Evolutionary conservation across 2,888 invertebrate genomes (phyloP).

Genomic region (Eristalinus sepulchralis): DNA sequence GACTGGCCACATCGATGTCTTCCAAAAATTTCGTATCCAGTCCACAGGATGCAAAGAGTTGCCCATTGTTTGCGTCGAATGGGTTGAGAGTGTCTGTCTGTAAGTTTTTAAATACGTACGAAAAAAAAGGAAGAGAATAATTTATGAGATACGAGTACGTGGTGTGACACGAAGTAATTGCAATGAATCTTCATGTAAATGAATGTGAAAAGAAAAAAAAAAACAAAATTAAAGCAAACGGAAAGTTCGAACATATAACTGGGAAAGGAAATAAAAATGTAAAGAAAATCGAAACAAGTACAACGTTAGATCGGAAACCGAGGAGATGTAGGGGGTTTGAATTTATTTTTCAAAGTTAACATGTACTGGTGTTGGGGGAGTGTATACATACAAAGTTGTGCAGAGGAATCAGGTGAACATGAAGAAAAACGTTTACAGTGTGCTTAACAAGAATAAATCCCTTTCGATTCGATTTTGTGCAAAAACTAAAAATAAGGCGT

Average conservation of each 20-base stretch:
- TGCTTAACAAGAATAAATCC: constrained; percentile 17
- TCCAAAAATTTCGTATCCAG: constrained; percentile 82
- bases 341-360: background rate
- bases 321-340: background rate
- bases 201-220: background rate
- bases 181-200: background rate
- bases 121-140: background rate
- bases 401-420: constrained; percentile 15
- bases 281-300: constrained; percentile 1
- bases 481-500: too few species aligned
- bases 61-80: constrained; percentile 88
- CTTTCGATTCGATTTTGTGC: background rate
- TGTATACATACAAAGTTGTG: background rate
- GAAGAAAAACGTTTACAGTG: background rate
- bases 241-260: background rate
- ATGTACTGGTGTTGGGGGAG: background rate
- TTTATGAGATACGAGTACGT: background rate
- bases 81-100: constrained; percentile 95
- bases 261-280: background rate
- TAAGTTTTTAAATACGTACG: constrained; percentile 73
- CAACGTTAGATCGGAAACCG: background rate
- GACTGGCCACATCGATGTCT: constrained; percentile 81
- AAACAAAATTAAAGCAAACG: background rate
- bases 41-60: constrained; percentile 83
- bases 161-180: background rate